These are phyloP conservation scores for Tribolium castaneum DNA, from an alignment of 1,140 invertebrate species.

Conservation along the genomic window DNA sequence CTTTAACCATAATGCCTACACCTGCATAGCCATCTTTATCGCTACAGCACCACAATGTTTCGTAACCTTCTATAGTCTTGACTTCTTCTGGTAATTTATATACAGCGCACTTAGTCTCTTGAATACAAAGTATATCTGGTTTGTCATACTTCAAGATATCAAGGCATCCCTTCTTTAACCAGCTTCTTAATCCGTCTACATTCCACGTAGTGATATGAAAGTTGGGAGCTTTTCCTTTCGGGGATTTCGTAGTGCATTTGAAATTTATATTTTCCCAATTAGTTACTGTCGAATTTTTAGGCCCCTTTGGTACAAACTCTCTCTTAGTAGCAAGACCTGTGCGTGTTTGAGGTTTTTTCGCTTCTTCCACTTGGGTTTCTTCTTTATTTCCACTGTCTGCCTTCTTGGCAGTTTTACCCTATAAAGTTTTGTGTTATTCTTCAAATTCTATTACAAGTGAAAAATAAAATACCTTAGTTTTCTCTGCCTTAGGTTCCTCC, in stretches of 20 bases:
- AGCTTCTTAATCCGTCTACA: conserved; percentile 91
- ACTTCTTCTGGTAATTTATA: conserved; percentile 86
- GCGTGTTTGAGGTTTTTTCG: conserved; percentile 2
- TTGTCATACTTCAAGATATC: conserved; percentile 77
- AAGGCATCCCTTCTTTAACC: conserved; percentile 79
- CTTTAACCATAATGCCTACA: conserved; percentile 89
- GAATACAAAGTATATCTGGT: conserved; percentile 93
- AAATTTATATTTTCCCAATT: conserved; percentile 68
- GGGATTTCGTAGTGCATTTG: conserved; percentile 71
- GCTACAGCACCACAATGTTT: conserved; percentile 83
- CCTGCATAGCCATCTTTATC: conserved; percentile 93
- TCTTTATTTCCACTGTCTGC: no score
- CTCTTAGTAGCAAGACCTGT: conserved; percentile 4
- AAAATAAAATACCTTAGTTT: no score
- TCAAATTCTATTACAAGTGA: no score
- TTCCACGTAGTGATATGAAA: conserved; percentile 96
- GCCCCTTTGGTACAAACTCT: conserved; percentile 1
- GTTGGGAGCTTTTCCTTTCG: conserved; percentile 78
- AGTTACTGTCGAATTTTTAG: conserved; percentile 46
- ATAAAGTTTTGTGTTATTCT: no score
- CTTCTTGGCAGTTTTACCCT: no score
- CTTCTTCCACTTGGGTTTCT: not conserved
- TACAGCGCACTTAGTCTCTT: conserved; percentile 92
- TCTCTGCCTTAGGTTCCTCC: no score
- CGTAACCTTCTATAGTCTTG: conserved; percentile 80